Base-by-base conservation (phyloP, 2,888 invertebrate species). In the Argyresthia goedartella region DNA sequence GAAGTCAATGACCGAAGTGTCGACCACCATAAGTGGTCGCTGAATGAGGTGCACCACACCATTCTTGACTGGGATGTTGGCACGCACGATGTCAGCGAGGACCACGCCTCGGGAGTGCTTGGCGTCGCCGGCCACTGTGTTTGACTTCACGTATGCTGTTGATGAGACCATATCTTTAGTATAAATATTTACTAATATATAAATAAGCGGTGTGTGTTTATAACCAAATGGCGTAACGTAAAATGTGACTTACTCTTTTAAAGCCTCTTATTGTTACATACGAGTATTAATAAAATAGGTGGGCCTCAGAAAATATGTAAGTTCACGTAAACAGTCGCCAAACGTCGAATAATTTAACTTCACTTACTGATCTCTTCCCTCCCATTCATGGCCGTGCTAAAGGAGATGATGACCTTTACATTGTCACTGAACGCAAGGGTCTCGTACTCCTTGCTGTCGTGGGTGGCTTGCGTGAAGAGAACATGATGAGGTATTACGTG, bases 21-120 rank as follows among this genome's bases (percentile, higher is more conserved):
- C 96, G 51, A 96, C 94, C 54, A 97, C 92, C 93, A 97, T 95
- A 13, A 97, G 87, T 0, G 97, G 97, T 58, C 95, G 90, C 65
- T 95, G 94, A 60, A 97, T 97, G 57, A 98, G 90, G 81, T 98
- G 97, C 4, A 97, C 92, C 0, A 97, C 96, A 36, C 97, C 97
- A 67, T 97, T 97, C 67, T 91, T 92, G 34, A 97, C 95, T 0
- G 97, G 96, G 59, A 97, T 96, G 76, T 97, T 97, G 36, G 93
- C 93, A 69, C 92, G 91, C 8, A 96, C 92, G 56, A 97, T 94
- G 76, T 95, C 94, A 1, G 96, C 94, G 57, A 96, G 78, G 1
- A 97, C 96, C 3, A 95, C 94, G 9, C 96, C 96, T 51, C 91
- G 89, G 11, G 92, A 89, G 73, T 96, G 95, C 60, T 90, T 91